phyloP scores from a whole-genome alignment of 2,888 invertebrate species.

The Pollenia griseotomentosa region DNA sequence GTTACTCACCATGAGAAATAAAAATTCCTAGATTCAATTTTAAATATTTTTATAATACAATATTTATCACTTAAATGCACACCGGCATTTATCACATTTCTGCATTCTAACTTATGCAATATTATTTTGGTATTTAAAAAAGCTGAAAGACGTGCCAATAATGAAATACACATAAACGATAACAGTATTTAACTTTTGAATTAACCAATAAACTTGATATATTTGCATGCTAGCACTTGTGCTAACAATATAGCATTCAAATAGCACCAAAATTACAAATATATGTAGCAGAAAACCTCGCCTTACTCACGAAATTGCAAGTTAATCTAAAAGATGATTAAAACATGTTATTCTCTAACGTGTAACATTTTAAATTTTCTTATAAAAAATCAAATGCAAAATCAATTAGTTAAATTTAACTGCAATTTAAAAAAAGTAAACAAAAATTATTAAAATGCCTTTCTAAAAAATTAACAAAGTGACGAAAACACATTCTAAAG shows the following conservation, averaged over 20 bases:
- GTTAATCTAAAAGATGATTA: constrained; percentile 15
- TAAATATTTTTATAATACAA: too few species aligned
- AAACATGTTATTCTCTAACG: background rate
- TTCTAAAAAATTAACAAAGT: constrained; percentile 38
- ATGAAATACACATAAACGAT: background rate
- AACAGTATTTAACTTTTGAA: background rate
- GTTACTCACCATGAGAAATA: too few species aligned
- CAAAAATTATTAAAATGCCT: constrained; percentile 12
- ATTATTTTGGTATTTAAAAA: background rate
- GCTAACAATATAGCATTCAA: background rate
- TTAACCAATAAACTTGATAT: background rate
- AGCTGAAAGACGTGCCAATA: background rate
- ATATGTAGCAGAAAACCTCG: background rate
- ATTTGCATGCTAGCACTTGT: constrained; percentile 17
- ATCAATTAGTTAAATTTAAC: constrained; percentile 35
- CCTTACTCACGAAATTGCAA: background rate
- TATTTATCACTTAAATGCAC: too few species aligned
- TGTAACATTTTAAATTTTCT: constrained; percentile 11
- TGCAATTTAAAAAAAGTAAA: background rate
- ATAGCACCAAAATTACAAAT: constrained; percentile 1
- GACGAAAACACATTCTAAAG: background rate
- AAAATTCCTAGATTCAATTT: too few species aligned
- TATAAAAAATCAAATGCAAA: constrained; percentile 14
- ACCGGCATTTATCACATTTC: too few species aligned
- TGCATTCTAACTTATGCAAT: background rate